phyloP scores from a whole-genome alignment of 2,797 vertebrate genomes.

The Spheniscus humboldti region DNA sequence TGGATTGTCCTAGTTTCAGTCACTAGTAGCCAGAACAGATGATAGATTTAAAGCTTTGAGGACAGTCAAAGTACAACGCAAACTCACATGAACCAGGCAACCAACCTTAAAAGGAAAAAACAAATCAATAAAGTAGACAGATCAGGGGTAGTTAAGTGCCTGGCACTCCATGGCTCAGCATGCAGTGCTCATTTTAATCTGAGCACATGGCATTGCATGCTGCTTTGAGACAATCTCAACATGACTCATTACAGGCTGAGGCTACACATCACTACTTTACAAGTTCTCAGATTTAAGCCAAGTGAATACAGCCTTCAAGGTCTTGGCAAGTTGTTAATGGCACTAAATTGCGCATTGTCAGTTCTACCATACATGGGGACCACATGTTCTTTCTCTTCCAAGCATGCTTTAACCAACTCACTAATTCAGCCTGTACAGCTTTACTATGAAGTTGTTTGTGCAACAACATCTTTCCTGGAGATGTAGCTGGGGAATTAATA shows the following conservation, averaged over 20 bases:
- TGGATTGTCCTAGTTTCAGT: not conserved
- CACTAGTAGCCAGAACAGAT: not conserved
- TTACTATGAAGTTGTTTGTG: not conserved
- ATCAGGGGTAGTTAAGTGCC: not conserved
- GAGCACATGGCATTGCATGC: not conserved
- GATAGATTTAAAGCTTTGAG: not conserved
- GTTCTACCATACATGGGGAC: not conserved
- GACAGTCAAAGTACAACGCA: not conserved
- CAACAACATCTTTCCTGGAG: not conserved
- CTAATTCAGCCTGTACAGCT: not conserved
- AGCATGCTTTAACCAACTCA: not conserved
- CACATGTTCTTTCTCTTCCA: not conserved
- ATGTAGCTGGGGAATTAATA: not conserved
- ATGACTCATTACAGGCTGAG: not conserved
- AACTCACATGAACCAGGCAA: not conserved
- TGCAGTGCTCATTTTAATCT: conserved; percentile 8
- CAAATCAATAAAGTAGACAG: conserved; percentile 14
- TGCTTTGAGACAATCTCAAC: conserved; percentile 22
- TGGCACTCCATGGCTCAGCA: not conserved
- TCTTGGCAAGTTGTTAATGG: not conserved
- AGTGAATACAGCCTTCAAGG: not conserved
- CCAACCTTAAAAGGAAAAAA: conserved; percentile 16
- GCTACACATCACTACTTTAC: not conserved
- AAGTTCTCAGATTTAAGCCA: not conserved
- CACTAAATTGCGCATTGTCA: not conserved